A percentile compares a stretch with the other conserved stretches of the same genome.
Conservation (phyloP, 2,113 vertebrate species). For the Oryctolagus cuniculus region DNA sequence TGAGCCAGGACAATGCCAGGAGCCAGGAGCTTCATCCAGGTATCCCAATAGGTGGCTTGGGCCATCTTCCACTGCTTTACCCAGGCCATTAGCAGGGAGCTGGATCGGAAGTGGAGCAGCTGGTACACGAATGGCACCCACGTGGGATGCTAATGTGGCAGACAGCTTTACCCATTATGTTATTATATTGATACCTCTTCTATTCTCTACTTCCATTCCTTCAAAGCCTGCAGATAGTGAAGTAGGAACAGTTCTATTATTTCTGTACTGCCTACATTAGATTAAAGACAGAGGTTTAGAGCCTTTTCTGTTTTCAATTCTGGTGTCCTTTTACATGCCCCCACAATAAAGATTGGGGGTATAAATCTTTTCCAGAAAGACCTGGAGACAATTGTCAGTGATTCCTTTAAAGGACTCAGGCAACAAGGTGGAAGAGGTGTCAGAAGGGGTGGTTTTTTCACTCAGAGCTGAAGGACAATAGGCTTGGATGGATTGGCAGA, state of each 20-base stretch:
- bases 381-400: not conserved
- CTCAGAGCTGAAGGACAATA: not conserved
- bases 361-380: not conserved
- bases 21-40: too few species aligned
- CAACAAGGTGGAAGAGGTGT: not conserved
- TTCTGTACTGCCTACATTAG: not conserved
- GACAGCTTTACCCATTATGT: too few species aligned
- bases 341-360: fast-evolving
- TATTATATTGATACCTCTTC: not conserved
- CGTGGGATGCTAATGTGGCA: too few species aligned
- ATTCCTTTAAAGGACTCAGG: not conserved
- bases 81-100: too few species aligned
- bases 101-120: too few species aligned
- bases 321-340: not conserved
- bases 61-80: too few species aligned
- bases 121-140: too few species aligned
- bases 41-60: too few species aligned
- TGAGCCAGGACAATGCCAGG: too few species aligned
- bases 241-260: not conserved
- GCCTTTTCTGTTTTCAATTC: not conserved
- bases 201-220: not conserved
- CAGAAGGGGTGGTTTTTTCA: not conserved
- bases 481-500: not conserved
- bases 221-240: not conserved
- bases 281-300: not conserved